Conservation (phyloP, 2,888 invertebrate genomes). For the Drosophila macrothrix region DNA sequence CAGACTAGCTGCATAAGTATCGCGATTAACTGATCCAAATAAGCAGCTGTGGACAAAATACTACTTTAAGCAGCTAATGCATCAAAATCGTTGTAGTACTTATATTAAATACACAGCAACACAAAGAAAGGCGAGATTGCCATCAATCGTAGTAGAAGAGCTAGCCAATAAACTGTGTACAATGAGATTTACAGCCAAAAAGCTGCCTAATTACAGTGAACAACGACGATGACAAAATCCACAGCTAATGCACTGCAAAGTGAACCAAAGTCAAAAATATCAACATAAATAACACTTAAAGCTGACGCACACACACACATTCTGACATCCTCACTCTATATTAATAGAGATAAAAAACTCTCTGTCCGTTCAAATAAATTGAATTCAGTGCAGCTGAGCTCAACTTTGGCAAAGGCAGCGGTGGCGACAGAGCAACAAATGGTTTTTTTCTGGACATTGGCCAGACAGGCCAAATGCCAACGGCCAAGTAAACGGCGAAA, state of each 20-base stretch:
- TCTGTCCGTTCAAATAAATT: slow-evolving; percentile 72
- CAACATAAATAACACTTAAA: slow-evolving; percentile 79
- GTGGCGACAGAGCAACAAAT: slow-evolving; percentile 80
- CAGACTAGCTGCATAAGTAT: neutral
- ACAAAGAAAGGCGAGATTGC: slow-evolving; percentile 18
- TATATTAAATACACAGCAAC: slow-evolving; percentile 24
- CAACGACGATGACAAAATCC: slow-evolving; percentile 58
- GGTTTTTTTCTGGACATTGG: slow-evolving; percentile 75
- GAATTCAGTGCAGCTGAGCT: slow-evolving; percentile 77
- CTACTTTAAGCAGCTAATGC: slow-evolving; percentile 25
- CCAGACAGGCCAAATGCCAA: slow-evolving; percentile 80
- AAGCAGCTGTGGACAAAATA: slow-evolving; percentile 23
- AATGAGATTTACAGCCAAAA: slow-evolving; percentile 72
- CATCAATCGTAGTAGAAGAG: slow-evolving; percentile 56
- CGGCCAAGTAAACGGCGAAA: slow-evolving; percentile 70
- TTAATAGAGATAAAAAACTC: slow-evolving; percentile 37
- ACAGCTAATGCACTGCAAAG: slow-evolving; percentile 72
- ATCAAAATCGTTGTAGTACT: slow-evolving; percentile 26
- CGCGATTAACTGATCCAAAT: slow-evolving; percentile 8
- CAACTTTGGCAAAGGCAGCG: slow-evolving; percentile 27
- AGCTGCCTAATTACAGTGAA: slow-evolving; percentile 74
- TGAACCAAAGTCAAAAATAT: slow-evolving; percentile 76
- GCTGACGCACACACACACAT: slow-evolving; percentile 36
- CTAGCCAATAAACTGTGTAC: slow-evolving; percentile 69
- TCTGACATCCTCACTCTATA: neutral